These are phyloP conservation scores for Siniperca obscura DNA, from an alignment of 2,797 vertebrate species.

Conservation along the genomic window DNA sequence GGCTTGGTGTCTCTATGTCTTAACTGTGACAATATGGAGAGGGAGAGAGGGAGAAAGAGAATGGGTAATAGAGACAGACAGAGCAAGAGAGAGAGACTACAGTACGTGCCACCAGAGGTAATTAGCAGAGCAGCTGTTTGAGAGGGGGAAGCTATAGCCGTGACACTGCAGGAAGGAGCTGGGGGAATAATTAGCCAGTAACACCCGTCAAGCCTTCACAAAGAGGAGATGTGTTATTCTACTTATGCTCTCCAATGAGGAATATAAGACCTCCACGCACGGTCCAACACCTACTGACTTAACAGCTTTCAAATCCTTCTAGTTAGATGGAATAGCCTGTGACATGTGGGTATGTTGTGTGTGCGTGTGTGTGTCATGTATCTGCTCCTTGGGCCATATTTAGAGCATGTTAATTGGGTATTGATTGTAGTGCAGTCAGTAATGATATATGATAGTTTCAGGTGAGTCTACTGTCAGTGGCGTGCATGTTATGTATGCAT, in stretches of 20 bases:
- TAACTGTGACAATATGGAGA: constrained; percentile 63
- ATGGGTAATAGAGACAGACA: constrained; percentile 70
- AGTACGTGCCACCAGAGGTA: constrained; percentile 76
- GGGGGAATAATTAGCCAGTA: constrained; percentile 82
- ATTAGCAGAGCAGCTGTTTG: constrained; percentile 84
- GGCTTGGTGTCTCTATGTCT: constrained; percentile 51
- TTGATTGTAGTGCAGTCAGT: constrained; percentile 60
- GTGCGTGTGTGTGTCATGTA: constrained; percentile 22
- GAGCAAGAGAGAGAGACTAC: constrained; percentile 45
- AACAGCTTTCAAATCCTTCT: constrained; percentile 10
- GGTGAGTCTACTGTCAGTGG: constrained; percentile 37
- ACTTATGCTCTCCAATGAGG: constrained; percentile 65
- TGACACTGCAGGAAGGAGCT: constrained; percentile 81
- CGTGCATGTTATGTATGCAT: constrained; percentile 37
- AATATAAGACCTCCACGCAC: constrained; percentile 46
- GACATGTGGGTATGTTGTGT: constrained; percentile 12
- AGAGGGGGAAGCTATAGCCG: constrained; percentile 72
- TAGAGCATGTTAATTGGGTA: constrained; percentile 74
- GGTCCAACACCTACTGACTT: constrained; percentile 42
- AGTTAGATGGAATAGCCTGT: constrained; percentile 33
- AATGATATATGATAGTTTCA: constrained; percentile 68
- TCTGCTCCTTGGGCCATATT: constrained; percentile 59
- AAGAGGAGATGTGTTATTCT: constrained; percentile 78
- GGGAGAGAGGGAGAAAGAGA: constrained; percentile 43
- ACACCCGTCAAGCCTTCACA: constrained; percentile 80